These are phyloP conservation scores for Conus betulinus DNA, from an alignment of 1,140 invertebrate genomes.

Conservation along the genomic window DNA sequence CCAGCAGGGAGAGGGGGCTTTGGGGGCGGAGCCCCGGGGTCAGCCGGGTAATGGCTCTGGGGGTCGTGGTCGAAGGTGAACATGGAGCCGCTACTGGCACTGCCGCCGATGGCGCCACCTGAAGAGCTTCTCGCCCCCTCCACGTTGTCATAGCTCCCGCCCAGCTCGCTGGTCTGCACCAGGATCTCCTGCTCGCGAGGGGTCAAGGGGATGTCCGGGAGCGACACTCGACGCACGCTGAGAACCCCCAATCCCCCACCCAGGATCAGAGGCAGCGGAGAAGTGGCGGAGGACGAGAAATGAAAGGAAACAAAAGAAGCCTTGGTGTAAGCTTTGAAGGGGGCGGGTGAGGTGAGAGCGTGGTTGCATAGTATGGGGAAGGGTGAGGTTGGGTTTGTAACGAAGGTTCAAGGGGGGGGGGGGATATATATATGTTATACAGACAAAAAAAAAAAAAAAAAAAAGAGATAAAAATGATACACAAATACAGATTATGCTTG, in stretches of 20 bases:
- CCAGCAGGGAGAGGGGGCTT: constrained; percentile 88
- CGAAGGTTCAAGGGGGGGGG: too few relatives aligned
- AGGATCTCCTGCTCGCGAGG: constrained; percentile 75
- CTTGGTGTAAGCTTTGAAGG: neutral
- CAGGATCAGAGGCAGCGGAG: neutral
- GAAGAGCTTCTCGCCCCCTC: neutral
- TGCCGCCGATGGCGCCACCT: constrained; percentile 50
- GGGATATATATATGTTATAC: too few relatives aligned
- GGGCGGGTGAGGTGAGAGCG: neutral
- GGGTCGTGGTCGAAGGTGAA: constrained; percentile 49
- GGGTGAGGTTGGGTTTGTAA: too few relatives aligned
- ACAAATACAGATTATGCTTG: too few relatives aligned
- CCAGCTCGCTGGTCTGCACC: constrained; percentile 68
- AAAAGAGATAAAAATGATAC: too few relatives aligned
- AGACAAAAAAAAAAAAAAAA: too few relatives aligned
- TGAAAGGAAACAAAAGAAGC: constrained; percentile 22
- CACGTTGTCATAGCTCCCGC: constrained; percentile 61
- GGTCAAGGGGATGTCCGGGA: constrained; percentile 85
- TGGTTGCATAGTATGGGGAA: too few relatives aligned
- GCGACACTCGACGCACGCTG: constrained; percentile 80
- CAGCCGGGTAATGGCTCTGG: constrained; percentile 25
- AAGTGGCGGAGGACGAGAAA: constrained; percentile 30
- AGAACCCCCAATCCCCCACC: neutral
- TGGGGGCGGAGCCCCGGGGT: constrained; percentile 81
- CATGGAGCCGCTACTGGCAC: constrained; percentile 53